These are phyloP conservation scores for Galaxea fascicularis DNA, from an alignment of 92 coral and sea anemone species.

Conservation along the genomic window DNA sequence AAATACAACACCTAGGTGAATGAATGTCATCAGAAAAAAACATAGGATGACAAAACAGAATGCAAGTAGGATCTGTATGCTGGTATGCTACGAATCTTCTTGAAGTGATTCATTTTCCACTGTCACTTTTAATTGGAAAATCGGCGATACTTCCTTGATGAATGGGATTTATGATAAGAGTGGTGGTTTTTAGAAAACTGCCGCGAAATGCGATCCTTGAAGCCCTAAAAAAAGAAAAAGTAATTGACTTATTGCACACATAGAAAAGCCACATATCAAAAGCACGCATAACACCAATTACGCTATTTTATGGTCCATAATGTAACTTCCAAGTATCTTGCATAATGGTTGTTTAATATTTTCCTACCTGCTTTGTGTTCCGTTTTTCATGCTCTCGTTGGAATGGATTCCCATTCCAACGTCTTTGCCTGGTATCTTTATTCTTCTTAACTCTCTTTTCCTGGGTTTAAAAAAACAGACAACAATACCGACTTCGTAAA, in stretches of 20 bases:
- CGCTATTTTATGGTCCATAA: too few species aligned
- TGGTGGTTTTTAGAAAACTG: conserved; percentile 26
- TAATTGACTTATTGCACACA: too few species aligned
- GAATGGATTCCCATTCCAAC: conserved; percentile 63
- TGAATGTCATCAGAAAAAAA: not conserved
- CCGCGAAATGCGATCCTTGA: conserved; percentile 29
- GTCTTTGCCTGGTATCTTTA: conserved; percentile 19
- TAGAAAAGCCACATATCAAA: too few species aligned
- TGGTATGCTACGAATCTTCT: too few species aligned
- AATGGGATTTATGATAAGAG: conserved; percentile 59
- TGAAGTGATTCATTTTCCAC: not conserved
- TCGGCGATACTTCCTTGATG: conserved; percentile 58
- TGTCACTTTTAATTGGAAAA: conserved; percentile 17
- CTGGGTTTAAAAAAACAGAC: not conserved
- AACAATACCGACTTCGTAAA: too few species aligned
- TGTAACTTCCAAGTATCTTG: too few species aligned
- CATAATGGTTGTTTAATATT: not conserved
- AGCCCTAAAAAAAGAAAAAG: conserved; percentile 11
- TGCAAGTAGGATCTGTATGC: not conserved
- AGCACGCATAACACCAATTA: too few species aligned
- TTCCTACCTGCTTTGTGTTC: conserved; percentile 51
- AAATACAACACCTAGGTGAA: not conserved
- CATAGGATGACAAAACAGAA: not conserved
- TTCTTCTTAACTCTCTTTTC: conserved; percentile 35
- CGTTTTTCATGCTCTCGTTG: conserved; percentile 85